A percentile compares a stretch with the other conserved stretches of the same genome.
phyloP scores from a whole-genome alignment of 2,888 invertebrate genomes.

The Pachydiplax longipennis region DNA sequence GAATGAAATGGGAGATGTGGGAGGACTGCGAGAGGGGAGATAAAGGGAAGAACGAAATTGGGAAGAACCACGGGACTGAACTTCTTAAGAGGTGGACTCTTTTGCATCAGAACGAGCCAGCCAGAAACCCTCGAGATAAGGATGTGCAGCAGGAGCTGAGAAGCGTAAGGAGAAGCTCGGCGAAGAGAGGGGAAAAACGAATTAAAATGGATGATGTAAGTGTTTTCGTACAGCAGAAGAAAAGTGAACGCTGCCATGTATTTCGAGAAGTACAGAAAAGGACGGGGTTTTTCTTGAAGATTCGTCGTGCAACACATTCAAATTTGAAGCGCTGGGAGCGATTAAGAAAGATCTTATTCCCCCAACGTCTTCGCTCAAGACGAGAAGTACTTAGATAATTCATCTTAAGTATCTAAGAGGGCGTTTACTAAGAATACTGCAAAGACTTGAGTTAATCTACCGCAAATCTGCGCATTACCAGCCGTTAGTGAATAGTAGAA shows the following conservation, averaged over 20 bases:
- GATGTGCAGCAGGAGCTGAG: background rate
- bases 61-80: background rate
- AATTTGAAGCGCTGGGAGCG: too few relatives aligned
- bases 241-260: background rate
- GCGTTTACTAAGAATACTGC: too few relatives aligned
- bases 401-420: too few relatives aligned
- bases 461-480: too few relatives aligned
- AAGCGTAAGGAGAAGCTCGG: background rate
- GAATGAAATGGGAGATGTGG: background rate
- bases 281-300: background rate
- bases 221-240: background rate
- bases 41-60: background rate
- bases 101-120: background rate
- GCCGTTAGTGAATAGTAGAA: too few relatives aligned
- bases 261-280: background rate
- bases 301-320: too few relatives aligned
- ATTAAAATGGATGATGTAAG: background rate
- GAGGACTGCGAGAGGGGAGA: background rate
- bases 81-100: background rate
- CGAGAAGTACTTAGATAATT: too few relatives aligned
- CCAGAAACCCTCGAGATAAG: background rate
- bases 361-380: too few relatives aligned
- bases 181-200: background rate
- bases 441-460: too few relatives aligned
- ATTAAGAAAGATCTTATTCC: too few relatives aligned